phyloP scores from a whole-genome alignment of 2,113 vertebrate genomes.

The Pachypanchax playfairii region DNA sequence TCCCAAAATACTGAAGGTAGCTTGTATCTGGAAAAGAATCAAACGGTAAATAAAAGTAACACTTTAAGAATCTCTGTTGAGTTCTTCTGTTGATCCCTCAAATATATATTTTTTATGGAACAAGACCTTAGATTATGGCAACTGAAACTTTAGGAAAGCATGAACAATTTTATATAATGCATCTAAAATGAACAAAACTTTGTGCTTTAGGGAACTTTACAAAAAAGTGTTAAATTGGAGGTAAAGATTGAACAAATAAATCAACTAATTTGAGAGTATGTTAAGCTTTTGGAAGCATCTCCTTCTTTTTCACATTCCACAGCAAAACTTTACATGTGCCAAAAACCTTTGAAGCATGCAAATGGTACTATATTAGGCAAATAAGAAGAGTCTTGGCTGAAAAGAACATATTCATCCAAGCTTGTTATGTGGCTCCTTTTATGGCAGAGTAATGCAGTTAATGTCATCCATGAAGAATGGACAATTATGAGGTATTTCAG shows the following conservation, averaged over 20 bases:
- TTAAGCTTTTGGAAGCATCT: conserved; percentile 10
- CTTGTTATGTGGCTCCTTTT: conserved; percentile 76
- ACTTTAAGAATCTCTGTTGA: conserved; percentile 28
- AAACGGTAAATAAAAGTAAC: conserved; percentile 23
- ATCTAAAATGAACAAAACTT: not conserved
- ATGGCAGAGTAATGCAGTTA: conserved; percentile 65
- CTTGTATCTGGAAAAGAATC: conserved; percentile 68
- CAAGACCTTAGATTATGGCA: too few species aligned
- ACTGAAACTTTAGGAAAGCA: too few species aligned
- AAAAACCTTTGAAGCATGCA: conserved; percentile 64
- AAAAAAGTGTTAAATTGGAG: conserved; percentile 1
- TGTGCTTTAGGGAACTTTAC: not conserved
- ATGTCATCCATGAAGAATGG: conserved; percentile 67
- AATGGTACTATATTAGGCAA: conserved; percentile 56
- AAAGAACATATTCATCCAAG: conserved; percentile 58
- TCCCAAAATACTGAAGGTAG: conserved; percentile 76
- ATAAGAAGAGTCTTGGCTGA: conserved; percentile 50
- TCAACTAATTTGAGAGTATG: conserved; percentile 21
- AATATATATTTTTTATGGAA: not conserved
- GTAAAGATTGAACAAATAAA: conserved; percentile 24
- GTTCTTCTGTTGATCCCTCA: conserved; percentile 43
- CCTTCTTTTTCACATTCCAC: conserved; percentile 37
- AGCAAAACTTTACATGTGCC: conserved; percentile 46
- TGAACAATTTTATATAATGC: not conserved
- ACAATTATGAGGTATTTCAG: conserved; percentile 72